Conservation (phyloP, 2,113 vertebrate species). For the Lynx canadensis region DNA sequence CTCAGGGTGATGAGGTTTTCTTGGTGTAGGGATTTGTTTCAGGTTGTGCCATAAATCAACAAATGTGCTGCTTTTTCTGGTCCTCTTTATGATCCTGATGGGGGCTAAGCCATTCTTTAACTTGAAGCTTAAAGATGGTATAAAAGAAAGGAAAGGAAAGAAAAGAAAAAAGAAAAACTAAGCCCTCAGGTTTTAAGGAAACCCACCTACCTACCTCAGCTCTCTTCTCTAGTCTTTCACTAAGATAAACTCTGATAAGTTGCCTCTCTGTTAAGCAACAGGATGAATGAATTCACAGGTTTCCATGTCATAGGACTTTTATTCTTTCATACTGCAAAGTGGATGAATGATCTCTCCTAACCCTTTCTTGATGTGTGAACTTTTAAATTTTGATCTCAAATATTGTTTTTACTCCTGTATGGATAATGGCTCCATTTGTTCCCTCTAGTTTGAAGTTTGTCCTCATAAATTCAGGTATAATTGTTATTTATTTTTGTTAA, state of each 20-base stretch:
- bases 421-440: background rate
- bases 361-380: background rate
- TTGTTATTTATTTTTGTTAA: background rate
- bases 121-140: background rate
- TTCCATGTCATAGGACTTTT: background rate
- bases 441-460: background rate
- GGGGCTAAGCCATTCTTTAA: background rate
- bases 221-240: background rate
- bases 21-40: background rate
- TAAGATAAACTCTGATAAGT: background rate
- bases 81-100: background rate
- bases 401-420: background rate
- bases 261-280: background rate
- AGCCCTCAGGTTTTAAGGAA: background rate
- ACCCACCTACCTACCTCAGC: background rate
- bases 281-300: background rate
- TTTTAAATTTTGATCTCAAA: constrained; percentile 24
- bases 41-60: background rate
- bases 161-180: background rate
- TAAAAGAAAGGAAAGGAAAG: background rate
- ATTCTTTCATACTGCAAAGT: background rate
- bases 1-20: background rate
- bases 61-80: background rate
- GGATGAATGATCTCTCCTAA: background rate
- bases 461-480: background rate